Base-by-base conservation (phyloP, 2,797 vertebrate genomes). In the Sternotherus odoratus region DNA sequence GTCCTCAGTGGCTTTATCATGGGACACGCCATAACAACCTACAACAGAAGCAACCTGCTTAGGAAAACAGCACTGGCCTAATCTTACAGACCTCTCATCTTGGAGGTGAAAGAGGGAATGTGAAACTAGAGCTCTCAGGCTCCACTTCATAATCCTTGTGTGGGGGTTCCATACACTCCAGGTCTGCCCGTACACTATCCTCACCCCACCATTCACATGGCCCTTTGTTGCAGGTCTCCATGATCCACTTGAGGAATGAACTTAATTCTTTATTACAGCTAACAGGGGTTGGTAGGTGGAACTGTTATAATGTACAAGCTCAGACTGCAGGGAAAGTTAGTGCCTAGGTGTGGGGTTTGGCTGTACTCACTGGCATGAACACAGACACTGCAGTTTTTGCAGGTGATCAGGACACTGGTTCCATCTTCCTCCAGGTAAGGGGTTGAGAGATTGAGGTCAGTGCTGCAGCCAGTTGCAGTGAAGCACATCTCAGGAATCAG, bases 401-500 rank as follows among this genome's bases (percentile, higher is more conserved):
- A 99, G 96, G 98, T 99, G 97, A 99, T 96, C 16, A 99, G 98
- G 53, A 98, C 13, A 12, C 99, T 99, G 94, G 99, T 99, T 82
- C 99, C 99, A 13, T 99, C 99, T 91, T 99, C 98, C 60, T 99
- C 98, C 28, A 99, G 96, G 81, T 98, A 98, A 3, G 99, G 98
- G 46, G 99, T 99, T 28, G 98, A 99, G 79, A 99, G 98, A 94
- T 98, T 99, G 88, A 99, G 98, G 91, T 99, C 99, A 0, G 98
- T 98, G 88, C 98, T 98, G 74, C 98, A 98, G 91, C 98, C 98
- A 51, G 99, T 98, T 3, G 98, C 98, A 96, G 99, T 99, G 96
- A 99, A 99, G 92, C 99, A 99, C 99, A 99, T 99, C 97, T 99
- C 99, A 16, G 99, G 99, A 97, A 99, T 99, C 87, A 99, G 97